Base-by-base conservation (phyloP, 2,888 invertebrate species). In the Anorthoa munda region DNA sequence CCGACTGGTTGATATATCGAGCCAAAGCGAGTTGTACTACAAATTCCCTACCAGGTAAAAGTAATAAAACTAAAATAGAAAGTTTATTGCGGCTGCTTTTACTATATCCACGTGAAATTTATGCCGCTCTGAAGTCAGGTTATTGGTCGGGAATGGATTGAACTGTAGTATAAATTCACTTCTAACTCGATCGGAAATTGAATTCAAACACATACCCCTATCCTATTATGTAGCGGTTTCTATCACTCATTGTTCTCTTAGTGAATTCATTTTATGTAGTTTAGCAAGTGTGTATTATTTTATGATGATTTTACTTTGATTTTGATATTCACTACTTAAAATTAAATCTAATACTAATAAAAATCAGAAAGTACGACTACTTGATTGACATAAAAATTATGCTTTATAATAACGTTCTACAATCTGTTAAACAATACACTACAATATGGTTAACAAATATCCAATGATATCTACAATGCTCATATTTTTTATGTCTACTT, bases 41-140 rank as follows among this genome's bases (percentile, higher is more conserved):
- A 87, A 84, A 87, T 88, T 84, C 82, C 77, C 83, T 85, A 87
- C 88, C 86, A 79, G 89, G 84, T 67, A 75, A 58, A 72, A 75
- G 86, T 84, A 87, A 89, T 91, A 91, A 91, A 91, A 91, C 89
- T 90, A 87, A 90, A 91, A 90, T 90, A 89, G 90, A 88, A 90
- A 90, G 89, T 91, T 91, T 90, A 90, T 88, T 86, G 89, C 84
- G 84, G 82, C 85, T 86, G 84, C 86, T 88, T 90, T 89, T 86
- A 84, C 89, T 87, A 88, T 87, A 88, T 90, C 85, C 87, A 75
- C 86, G 79, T 84, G 79, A 86, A 87, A 89, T 90, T 89, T 89
- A 90, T 89, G 85, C 80, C 75, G 79, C 79, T 78, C 76, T 80
- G 73, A 84, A 87, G 74, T 77, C 75, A 81, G 79, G 83, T 87